Percentiles rank a stretch among this genome's conserved stretches.
Evolutionary conservation across 1,140 invertebrate genomes (phyloP).

Genomic region (Drosophila serrata): DNA sequence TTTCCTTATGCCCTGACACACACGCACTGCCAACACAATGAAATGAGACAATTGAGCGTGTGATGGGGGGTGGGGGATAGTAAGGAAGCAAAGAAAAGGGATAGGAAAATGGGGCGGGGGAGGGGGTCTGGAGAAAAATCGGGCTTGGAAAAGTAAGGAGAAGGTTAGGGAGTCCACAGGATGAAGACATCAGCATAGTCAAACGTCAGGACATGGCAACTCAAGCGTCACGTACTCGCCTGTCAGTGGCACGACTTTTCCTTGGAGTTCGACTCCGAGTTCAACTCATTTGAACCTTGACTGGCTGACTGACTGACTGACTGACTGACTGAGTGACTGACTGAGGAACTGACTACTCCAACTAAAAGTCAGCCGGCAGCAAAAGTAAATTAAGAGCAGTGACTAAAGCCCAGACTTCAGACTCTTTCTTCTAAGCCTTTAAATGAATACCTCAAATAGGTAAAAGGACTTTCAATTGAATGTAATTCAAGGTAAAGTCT

Average conservation of each 20-base stretch:
- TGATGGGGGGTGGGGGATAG: not conserved
- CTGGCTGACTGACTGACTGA: constrained; percentile 25
- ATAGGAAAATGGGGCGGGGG: not conserved
- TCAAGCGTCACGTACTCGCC: constrained; percentile 57
- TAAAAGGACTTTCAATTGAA: not conserved
- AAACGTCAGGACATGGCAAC: constrained; percentile 51
- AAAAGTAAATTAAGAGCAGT: constrained; percentile 65
- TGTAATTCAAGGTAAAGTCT: not conserved
- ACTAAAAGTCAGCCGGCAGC: constrained; percentile 49
- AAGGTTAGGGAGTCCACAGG: not conserved
- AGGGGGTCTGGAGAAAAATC: not conserved
- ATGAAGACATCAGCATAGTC: constrained; percentile 61
- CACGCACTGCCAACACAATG: constrained; percentile 44
- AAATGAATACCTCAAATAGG: not conserved
- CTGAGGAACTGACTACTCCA: constrained; percentile 23
- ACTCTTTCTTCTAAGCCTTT: not conserved
- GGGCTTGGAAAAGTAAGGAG: not conserved
- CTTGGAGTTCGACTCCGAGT: constrained; percentile 38
- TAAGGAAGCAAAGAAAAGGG: constrained; percentile 4
- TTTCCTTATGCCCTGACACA: constrained; percentile 26
- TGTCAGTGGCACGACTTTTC: constrained; percentile 52
- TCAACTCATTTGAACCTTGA: constrained; percentile 62
- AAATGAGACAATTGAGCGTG: constrained; percentile 71
- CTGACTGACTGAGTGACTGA: not conserved
- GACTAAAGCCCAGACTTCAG: constrained; percentile 8